These are phyloP conservation scores for Diloba caeruleocephala DNA, from an alignment of 2,888 invertebrate genomes.

Conservation along the genomic window DNA sequence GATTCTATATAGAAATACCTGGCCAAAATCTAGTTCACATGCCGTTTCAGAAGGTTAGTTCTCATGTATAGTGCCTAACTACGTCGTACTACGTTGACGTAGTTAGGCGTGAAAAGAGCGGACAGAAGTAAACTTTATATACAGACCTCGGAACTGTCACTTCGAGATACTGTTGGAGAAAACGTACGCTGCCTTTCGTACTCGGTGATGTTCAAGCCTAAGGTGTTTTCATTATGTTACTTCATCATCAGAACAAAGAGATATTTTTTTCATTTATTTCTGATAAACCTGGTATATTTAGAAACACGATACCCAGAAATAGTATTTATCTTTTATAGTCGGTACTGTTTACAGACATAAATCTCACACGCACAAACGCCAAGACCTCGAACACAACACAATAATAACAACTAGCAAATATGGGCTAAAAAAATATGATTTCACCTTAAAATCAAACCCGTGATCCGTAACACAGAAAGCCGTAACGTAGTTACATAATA, in stretches of 20 bases:
- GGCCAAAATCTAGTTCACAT: conserved; percentile 61
- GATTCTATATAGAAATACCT: conserved; percentile 69
- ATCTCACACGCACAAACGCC: too few species aligned
- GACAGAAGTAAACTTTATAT: conserved; percentile 77
- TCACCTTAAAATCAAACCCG: too few species aligned
- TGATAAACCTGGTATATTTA: conserved; percentile 71
- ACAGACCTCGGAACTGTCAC: conserved; percentile 84
- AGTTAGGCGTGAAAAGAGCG: conserved; percentile 65
- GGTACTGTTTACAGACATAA: too few species aligned
- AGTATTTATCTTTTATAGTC: too few species aligned
- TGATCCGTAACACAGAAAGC: too few species aligned
- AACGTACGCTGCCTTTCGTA: conserved; percentile 67
- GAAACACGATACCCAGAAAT: too few species aligned
- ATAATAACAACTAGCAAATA: too few species aligned
- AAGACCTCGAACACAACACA: too few species aligned
- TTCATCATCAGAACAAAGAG: conserved; percentile 82
- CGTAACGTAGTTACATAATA: too few species aligned
- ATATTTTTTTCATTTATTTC: conserved; percentile 85
- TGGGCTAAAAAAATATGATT: too few species aligned
- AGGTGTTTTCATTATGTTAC: conserved; percentile 87
- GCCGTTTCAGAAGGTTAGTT: conserved; percentile 59
- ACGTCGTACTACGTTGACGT: conserved; percentile 84
- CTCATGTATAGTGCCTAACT: conserved; percentile 68
- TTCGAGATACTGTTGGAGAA: conserved; percentile 85
- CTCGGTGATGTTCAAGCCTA: conserved; percentile 71